These are phyloP conservation scores for Lates japonicus DNA, from an alignment of 2,797 vertebrate genomes.

Conservation along the genomic window DNA sequence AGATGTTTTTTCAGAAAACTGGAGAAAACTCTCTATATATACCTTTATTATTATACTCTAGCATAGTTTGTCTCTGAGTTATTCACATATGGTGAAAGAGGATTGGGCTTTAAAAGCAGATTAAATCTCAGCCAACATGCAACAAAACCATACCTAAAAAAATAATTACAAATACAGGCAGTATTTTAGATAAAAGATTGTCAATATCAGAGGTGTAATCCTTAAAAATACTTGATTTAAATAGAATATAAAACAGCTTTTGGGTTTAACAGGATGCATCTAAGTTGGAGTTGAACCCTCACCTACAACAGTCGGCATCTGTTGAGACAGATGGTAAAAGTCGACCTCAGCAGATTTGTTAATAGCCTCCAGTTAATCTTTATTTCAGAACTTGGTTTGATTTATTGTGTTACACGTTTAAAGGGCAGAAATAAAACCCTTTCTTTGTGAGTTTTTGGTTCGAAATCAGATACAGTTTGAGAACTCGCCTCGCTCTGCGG, in stretches of 20 bases:
- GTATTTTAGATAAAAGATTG: not conserved
- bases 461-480: not conserved
- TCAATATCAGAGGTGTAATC: not conserved
- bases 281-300: constrained; percentile 45
- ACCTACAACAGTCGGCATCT: constrained; percentile 55
- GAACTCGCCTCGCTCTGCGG: not conserved
- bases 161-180: not conserved
- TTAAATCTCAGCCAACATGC: not conserved
- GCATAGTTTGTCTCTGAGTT: no score
- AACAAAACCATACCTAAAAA: no score
- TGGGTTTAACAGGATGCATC: constrained; percentile 40
- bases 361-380: constrained; percentile 59
- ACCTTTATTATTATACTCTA: no score
- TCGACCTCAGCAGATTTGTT: constrained; percentile 58
- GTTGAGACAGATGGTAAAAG: constrained; percentile 67
- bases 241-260: constrained; percentile 13
- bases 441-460: not conserved
- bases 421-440: not conserved
- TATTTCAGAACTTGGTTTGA: constrained; percentile 12
- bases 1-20: not conserved
- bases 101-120: not conserved
- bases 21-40: no score
- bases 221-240: not conserved
- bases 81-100: no score
- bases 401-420: constrained; percentile 10